Base-by-base conservation (phyloP, 2,797 vertebrate species). In the Streptopelia turtur region DNA sequence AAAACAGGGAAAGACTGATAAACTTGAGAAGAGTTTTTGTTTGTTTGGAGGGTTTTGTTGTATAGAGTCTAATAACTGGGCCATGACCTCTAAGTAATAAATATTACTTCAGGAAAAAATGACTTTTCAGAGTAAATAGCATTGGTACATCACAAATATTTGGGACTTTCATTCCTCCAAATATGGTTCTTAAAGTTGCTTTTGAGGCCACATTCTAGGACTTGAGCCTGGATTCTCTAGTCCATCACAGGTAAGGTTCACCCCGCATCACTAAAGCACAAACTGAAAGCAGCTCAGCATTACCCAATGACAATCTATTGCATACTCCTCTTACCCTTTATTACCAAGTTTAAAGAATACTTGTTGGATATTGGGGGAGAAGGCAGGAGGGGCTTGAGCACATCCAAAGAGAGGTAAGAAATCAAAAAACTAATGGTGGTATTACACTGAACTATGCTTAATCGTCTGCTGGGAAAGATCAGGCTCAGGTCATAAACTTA, bases 371-470 rank as follows among this genome's bases (percentile, higher is more conserved):
- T 59, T 52, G 11, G 21, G 5, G 15, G 21, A 12, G 10, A 22
- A 6, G 5, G 6, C 5, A 14, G 9, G 3, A 2, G 3, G 6
- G 11, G 21, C 18, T 4, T 55, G 16, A 75, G 8, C 7, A 61
- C 30, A 68, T 57, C 16, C 31, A 77, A 52, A 8, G 18, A 70
- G 16, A 94, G 16, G 28, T 52, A 74, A 49, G 76, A 68, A 89
- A 65, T 28, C 35, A 49, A 66, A 57, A 11, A 27, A 21, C 7
- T 35, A 24, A 39, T 20, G 13, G 7, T 59, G 21, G 8, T 9
- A 3, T 23, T 21, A 35, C 23, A 33, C n/a, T 68, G 52, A 59
- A 41, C 23, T 13, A 30, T 49, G 6, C 3, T 37, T 57, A 11
- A 77, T 41, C 14, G 1, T 75, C 30, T 79, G 15, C 37, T 64